These are phyloP conservation scores for Hormiphora californensis DNA, from an alignment of 37 sponge, comb jelly and placozoan genomes.

Conservation along the genomic window DNA sequence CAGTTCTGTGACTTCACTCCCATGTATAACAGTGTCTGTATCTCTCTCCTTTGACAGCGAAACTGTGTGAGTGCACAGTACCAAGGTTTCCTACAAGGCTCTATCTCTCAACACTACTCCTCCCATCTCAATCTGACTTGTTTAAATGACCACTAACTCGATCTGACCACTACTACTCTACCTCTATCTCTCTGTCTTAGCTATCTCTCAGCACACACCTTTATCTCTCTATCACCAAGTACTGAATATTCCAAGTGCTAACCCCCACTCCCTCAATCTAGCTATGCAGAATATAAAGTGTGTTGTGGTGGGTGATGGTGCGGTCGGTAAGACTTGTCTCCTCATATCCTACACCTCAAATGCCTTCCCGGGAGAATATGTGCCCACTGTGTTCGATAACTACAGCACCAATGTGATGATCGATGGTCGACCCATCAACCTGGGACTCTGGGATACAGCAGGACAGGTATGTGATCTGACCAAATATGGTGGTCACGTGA, in stretches of 20 bases:
- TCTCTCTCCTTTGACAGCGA: too few relatives aligned
- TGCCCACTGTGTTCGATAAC: slow-evolving; percentile 64
- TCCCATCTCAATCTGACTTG: too few relatives aligned
- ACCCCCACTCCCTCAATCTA: neutral
- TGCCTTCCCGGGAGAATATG: slow-evolving; percentile 62
- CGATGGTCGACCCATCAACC: slow-evolving; percentile 52
- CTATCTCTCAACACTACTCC: too few relatives aligned
- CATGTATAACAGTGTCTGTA: too few relatives aligned
- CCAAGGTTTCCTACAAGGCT: too few relatives aligned
- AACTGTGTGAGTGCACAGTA: too few relatives aligned
- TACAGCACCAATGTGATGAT: slow-evolving; percentile 57
- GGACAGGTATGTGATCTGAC: slow-evolving; percentile 47
- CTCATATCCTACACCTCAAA: slow-evolving; percentile 59
- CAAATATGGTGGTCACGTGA: too few relatives aligned
- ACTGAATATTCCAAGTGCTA: neutral
- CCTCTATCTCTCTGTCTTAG: neutral
- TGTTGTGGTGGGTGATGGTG: slow-evolving; percentile 64
- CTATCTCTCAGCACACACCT: too few relatives aligned
- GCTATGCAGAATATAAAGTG: slow-evolving; percentile 58
- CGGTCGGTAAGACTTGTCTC: slow-evolving; percentile 61
- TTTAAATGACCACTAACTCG: too few relatives aligned
- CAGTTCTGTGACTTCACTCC: too few relatives aligned
- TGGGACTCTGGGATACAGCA: slow-evolving; percentile 63
- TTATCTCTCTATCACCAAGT: neutral
- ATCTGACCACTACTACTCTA: neutral